These are phyloP conservation scores for Tolypeutes matacus DNA, from an alignment of 2,797 vertebrate genomes.

Conservation along the genomic window DNA sequence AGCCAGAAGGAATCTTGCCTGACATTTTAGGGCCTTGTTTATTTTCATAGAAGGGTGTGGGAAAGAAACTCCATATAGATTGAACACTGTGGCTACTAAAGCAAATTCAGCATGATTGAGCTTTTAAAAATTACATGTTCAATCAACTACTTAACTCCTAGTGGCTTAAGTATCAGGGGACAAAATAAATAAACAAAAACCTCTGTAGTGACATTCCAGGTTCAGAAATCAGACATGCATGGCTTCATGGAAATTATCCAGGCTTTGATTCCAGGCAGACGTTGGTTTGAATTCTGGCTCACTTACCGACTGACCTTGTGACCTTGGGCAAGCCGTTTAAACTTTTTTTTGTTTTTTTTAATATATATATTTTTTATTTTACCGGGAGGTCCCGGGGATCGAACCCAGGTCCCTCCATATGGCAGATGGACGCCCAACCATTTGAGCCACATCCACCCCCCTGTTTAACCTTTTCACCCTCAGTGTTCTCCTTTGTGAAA, in stretches of 20 bases:
- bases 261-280: constrained; percentile 67
- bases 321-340: constrained; percentile 13
- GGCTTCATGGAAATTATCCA: constrained; percentile 66
- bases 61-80: constrained; percentile 40
- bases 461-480: constrained; percentile 41
- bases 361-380: no score
- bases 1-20: constrained; percentile 34
- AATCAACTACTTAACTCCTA: constrained; percentile 30
- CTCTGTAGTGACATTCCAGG: constrained; percentile 49
- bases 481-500: constrained; percentile 11
- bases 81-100: neutral
- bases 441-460: no score
- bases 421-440: no score
- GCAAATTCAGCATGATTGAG: constrained; percentile 26
- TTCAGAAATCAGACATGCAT: constrained; percentile 62
- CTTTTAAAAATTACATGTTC: constrained; percentile 58
- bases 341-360: no score
- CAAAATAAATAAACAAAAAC: constrained; percentile 77
- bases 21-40: constrained; percentile 52
- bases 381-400: no score
- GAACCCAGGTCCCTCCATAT: no score
- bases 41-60: constrained; percentile 34
- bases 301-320: constrained; percentile 25
- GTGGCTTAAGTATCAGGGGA: constrained; percentile 45
- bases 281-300: constrained; percentile 42